A percentile compares a stretch with the other conserved stretches of the same genome.
Evolutionary conservation across 2,888 invertebrate species (phyloP).

Genomic region (Pammene aurita): DNA sequence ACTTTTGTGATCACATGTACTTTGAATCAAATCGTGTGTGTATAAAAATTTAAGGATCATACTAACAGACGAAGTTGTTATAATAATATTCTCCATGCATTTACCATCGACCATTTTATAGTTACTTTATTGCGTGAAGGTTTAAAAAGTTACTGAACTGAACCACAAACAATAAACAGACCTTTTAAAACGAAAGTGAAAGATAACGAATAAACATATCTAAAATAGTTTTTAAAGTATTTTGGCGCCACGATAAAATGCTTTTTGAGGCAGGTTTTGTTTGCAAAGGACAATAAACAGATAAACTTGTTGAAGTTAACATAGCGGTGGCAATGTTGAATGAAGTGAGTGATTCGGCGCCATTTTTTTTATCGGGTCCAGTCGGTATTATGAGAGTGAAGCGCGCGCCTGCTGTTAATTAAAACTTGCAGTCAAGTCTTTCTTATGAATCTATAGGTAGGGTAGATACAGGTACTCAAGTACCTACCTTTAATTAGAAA

Average conservation of each 20-base stretch:
- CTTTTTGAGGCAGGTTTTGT: conserved; percentile 18
- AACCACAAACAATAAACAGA: conserved; percentile 31
- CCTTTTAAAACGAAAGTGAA: conserved; percentile 32
- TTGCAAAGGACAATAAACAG: conserved; percentile 28
- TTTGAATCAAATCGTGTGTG: conserved; percentile 6
- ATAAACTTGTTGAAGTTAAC: conserved; percentile 28
- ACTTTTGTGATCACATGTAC: conserved; percentile 21
- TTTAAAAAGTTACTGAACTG: conserved; percentile 24
- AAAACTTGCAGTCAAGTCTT: not conserved
- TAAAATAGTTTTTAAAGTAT: conserved; percentile 28
- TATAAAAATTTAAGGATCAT: conserved; percentile 27
- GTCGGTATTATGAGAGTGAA: conserved; percentile 7
- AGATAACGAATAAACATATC: conserved; percentile 10
- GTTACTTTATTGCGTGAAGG: conserved; percentile 33
- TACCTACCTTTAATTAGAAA: too few species aligned
- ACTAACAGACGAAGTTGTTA: conserved; percentile 23
- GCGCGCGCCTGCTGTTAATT: conserved; percentile 1
- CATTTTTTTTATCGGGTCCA: conserved; percentile 16
- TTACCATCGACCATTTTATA: conserved; percentile 34
- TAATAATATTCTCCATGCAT: conserved; percentile 20
- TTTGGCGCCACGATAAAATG: conserved; percentile 33
- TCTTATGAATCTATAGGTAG: not conserved
- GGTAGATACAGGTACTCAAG: too few species aligned
- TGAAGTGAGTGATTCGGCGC: conserved; percentile 25
- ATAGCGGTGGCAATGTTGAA: conserved; percentile 13